These are phyloP conservation scores for Philaenus spumarius DNA, from an alignment of 1,140 invertebrate species.

Conservation along the genomic window DNA sequence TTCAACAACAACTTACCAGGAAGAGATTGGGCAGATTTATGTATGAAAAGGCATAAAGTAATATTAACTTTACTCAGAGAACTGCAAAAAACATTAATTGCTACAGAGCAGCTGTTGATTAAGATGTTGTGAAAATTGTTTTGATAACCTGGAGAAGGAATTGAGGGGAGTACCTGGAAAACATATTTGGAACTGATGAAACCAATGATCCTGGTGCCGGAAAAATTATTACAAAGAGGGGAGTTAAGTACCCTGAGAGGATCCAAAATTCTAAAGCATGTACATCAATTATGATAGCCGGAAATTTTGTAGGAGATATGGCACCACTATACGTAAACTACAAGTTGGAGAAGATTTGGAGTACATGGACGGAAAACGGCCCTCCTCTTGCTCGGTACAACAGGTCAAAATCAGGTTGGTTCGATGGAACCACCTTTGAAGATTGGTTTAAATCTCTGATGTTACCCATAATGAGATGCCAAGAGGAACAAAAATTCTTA, in stretches of 20 bases:
- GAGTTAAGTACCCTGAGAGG: neutral
- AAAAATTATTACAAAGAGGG: neutral
- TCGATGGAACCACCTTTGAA: neutral
- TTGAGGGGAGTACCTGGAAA: neutral
- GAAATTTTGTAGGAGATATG: neutral
- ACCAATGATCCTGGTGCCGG: neutral
- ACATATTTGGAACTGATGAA: neutral
- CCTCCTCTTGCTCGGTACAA: neutral
- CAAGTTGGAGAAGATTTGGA: too few relatives aligned
- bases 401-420: slow-evolving; percentile 10
- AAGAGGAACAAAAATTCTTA: slow-evolving; percentile 31
- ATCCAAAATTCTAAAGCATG: neutral
- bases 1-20: neutral
- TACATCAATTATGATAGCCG: neutral
- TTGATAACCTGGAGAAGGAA: neutral
- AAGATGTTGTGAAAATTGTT: neutral
- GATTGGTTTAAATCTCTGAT: slow-evolving; percentile 5
- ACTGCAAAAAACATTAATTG: neutral
- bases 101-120: slow-evolving; percentile 19
- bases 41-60: neutral
- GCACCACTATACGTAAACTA: neutral
- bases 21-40: neutral
- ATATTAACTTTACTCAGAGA: neutral
- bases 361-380: neutral
- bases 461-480: neutral